Conservation (phyloP, 2,888 invertebrate genomes). For the Chelonus formosanus region DNA sequence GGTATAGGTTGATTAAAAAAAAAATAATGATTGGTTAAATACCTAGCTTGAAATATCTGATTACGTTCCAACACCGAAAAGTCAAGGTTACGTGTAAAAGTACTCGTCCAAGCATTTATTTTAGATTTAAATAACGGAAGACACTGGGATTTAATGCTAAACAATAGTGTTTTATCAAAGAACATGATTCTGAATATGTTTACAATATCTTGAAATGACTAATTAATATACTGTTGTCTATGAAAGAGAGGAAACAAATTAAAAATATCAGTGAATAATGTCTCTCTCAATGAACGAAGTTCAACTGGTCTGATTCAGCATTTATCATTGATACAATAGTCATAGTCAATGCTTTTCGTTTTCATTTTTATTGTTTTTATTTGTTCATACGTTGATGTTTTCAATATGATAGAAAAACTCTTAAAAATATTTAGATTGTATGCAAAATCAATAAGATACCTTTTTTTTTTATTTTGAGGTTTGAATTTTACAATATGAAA, state of each 20-base stretch:
- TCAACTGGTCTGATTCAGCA: neutral
- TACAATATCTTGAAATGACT: too few relatives aligned
- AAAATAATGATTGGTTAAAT: neutral
- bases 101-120: conserved; percentile 1
- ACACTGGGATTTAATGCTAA: neutral
- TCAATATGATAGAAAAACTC: neutral
- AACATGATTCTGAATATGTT: neutral
- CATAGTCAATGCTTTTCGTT: too few relatives aligned
- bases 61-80: neutral
- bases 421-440: too few relatives aligned
- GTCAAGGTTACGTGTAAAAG: conserved; percentile 17
- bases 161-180: conserved; percentile 4
- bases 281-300: neutral
- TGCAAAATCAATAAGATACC: too few relatives aligned
- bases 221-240: too few relatives aligned
- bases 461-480: too few relatives aligned
- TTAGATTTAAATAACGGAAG: neutral
- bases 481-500: neutral
- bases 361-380: too few relatives aligned
- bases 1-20: too few relatives aligned
- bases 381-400: neutral
- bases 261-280: neutral
- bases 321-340: neutral
- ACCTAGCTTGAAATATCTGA: conserved; percentile 10
- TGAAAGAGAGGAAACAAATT: neutral